Percentiles rank a stretch among this genome's conserved stretches.
phyloP scores from a whole-genome alignment of 2,113 vertebrate genomes.

The Pseudopodoces humilis region DNA sequence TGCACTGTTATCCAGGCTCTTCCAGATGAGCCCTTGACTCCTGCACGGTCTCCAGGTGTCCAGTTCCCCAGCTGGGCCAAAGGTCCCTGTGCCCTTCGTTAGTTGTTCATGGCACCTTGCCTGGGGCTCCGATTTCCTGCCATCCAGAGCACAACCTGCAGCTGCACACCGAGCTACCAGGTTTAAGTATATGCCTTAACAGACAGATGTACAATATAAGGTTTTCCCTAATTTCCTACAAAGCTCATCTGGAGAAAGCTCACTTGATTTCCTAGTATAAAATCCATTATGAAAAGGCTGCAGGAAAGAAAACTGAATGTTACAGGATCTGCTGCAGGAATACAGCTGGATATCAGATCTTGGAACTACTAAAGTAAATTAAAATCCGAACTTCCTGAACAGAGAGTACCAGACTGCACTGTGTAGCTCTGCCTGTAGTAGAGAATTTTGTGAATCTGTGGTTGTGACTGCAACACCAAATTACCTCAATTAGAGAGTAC shows the following conservation, averaged over 20 bases:
- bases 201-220: not conserved
- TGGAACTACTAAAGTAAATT: not conserved
- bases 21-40: not conserved
- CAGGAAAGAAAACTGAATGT: not conserved
- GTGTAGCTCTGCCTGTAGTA: not conserved
- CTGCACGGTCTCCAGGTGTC: accelerated
- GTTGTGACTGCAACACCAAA: not conserved
- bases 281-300: not conserved
- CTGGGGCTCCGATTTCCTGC: not conserved
- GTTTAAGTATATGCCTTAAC: not conserved
- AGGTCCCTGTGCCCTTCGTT: not conserved
- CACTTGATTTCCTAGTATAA: not conserved
- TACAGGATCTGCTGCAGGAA: not conserved
- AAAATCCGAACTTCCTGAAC: not conserved
- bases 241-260: not conserved
- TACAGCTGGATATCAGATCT: not conserved
- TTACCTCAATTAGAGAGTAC: not conserved
- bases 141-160: not conserved
- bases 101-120: not conserved
- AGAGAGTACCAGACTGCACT: not conserved
- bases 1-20: not conserved
- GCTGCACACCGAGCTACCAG: not conserved
- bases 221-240: not conserved
- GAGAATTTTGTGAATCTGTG: not conserved
- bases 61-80: not conserved